A percentile compares a stretch with the other conserved stretches of the same genome.
Conservation (phyloP, 2,797 vertebrate species). For the Semaprochilodus insignis region DNA sequence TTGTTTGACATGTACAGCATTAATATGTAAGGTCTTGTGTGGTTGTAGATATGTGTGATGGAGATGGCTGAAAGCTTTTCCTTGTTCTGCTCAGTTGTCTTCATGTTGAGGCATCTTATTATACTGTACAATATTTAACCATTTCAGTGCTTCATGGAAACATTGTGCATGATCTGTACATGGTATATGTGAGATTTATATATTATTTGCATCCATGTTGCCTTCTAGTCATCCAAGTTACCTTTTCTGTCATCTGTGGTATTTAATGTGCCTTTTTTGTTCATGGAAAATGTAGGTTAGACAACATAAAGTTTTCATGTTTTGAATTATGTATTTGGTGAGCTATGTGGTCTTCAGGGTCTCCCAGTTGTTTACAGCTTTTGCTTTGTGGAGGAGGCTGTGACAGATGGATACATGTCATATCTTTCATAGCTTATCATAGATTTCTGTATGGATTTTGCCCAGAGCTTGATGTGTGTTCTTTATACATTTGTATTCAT, state of each 20-base stretch:
- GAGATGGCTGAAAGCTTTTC: constrained; percentile 26
- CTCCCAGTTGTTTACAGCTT: not conserved
- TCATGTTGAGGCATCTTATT: not conserved
- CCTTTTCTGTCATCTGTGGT: not conserved
- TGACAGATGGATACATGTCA: not conserved
- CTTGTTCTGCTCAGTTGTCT: constrained; percentile 10
- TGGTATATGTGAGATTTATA: not conserved
- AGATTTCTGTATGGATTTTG: not conserved
- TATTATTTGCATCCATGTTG: not conserved
- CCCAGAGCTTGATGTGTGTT: not conserved
- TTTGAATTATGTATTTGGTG: not conserved
- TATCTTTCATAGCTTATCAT: too few relatives aligned
- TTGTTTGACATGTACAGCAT: not conserved
- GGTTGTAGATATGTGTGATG: not conserved
- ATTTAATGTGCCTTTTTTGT: not conserved
- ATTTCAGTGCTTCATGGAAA: not conserved
- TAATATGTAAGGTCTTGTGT: not conserved
- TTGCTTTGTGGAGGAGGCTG: not conserved
- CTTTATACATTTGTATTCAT: not conserved
- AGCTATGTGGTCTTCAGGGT: not conserved
- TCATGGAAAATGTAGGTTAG: not conserved
- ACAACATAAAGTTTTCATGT: not conserved
- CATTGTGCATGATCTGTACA: not conserved
- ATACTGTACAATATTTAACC: constrained; percentile 9
- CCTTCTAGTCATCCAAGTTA: not conserved